Percentiles rank a stretch among this genome's conserved stretches.
Evolutionary conservation across 2,888 invertebrate species (phyloP).

Genomic region (Leucophenga maculata): DNA sequence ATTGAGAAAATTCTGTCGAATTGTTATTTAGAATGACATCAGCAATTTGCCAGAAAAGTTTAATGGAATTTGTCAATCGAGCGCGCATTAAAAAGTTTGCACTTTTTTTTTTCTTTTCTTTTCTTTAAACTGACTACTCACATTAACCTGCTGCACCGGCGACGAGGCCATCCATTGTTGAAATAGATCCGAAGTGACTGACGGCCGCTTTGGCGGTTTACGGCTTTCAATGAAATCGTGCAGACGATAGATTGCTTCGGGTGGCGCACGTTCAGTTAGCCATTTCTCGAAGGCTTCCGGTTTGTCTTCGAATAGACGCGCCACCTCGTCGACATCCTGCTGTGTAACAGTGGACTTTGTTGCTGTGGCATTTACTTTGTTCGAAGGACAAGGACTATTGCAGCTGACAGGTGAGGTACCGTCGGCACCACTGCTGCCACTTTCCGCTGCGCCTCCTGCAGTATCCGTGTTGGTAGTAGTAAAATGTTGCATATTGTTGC

Average conservation of each 20-base stretch:
- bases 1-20: no score
- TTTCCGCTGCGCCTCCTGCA: constrained; percentile 8
- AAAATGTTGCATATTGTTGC: not conserved
- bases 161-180: constrained; percentile 88
- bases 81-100: not conserved
- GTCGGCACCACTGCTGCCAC: not conserved
- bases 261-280: constrained; percentile 82
- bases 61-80: not conserved
- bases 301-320: constrained; percentile 76
- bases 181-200: constrained; percentile 87
- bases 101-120: no score
- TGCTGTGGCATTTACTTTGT: constrained; percentile 15
- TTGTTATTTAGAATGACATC: not conserved
- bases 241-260: constrained; percentile 78
- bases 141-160: constrained; percentile 80
- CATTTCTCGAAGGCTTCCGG: constrained; percentile 82
- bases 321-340: constrained; percentile 71
- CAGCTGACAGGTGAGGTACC: constrained; percentile 5
- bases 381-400: constrained; percentile 8
- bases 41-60: constrained; percentile 3
- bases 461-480: constrained; percentile 14
- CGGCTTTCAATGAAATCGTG: constrained; percentile 76
- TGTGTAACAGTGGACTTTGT: constrained; percentile 45
- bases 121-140: not conserved
- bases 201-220: constrained; percentile 77